phyloP scores from a whole-genome alignment of 1,140 invertebrate genomes.

The Monochamus saltuarius region DNA sequence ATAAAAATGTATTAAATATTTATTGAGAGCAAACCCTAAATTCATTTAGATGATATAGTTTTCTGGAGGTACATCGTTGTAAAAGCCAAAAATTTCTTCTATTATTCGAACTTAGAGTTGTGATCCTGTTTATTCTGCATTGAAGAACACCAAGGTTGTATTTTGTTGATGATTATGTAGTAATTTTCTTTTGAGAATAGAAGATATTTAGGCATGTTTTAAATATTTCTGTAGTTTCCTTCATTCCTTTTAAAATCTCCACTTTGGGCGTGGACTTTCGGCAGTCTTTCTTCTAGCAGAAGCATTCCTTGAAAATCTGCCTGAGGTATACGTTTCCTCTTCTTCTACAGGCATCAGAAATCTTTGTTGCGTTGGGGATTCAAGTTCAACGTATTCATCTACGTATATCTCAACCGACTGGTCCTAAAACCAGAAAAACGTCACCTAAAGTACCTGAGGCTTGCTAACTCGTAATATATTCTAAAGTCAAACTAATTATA shows the following conservation, averaged over 20 bases:
- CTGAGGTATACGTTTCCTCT: constrained; percentile 17
- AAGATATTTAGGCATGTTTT: no score
- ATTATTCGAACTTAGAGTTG: no score
- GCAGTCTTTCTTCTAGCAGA: constrained; percentile 20
- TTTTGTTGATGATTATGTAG: no score
- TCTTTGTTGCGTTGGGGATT: constrained; percentile 14
- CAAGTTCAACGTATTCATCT: constrained; percentile 1
- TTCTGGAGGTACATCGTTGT: no score
- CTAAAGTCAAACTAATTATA: not conserved
- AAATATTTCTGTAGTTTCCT: no score
- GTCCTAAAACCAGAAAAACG: constrained; percentile 4
- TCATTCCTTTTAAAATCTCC: constrained; percentile 26
- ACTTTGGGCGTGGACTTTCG: constrained; percentile 26
- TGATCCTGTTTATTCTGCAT: no score
- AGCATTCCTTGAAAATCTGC: constrained; percentile 22
- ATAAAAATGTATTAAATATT: no score
- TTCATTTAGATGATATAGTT: no score
- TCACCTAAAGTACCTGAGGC: not conserved
- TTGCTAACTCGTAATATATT: not conserved
- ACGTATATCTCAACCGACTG: constrained; percentile 11
- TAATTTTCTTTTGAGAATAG: no score
- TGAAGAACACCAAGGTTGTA: no score
- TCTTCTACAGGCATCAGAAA: constrained; percentile 30
- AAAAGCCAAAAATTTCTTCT: no score
- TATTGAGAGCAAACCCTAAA: no score